These are phyloP conservation scores for Nothobranchius kuhntae DNA, from an alignment of 2,113 vertebrate species.

Conservation along the genomic window DNA sequence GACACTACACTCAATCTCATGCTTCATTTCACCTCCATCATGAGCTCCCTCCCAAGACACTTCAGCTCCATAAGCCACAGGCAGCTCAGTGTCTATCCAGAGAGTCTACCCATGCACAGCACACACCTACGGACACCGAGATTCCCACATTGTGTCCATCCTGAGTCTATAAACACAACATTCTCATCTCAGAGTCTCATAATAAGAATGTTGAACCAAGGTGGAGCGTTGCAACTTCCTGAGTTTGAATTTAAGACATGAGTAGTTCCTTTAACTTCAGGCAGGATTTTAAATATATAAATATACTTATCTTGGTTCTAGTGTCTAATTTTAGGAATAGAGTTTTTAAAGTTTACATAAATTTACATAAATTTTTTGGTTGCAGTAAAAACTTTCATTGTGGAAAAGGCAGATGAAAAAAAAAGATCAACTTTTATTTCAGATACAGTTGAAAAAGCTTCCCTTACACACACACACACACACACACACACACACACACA, in stretches of 20 bases:
- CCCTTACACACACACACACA: neutral
- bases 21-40: neutral
- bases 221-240: neutral
- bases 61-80: neutral
- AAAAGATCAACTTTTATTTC: slow-evolving; percentile 1
- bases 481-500: slow-evolving; percentile 20
- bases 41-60: neutral
- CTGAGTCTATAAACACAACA: neutral
- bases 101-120: neutral
- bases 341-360: no score
- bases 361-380: no score
- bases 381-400: slow-evolving; percentile 5
- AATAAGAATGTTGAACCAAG: neutral
- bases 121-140: neutral
- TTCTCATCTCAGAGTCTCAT: neutral
- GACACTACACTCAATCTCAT: slow-evolving; percentile 4
- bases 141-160: neutral
- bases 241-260: no score
- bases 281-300: no score
- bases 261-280: no score
- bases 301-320: no score
- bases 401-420: neutral
- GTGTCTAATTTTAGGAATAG: no score
- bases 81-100: neutral
- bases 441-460: neutral